Base-by-base conservation (phyloP, 2,797 vertebrate species). In the Centropyge bicolor region DNA sequence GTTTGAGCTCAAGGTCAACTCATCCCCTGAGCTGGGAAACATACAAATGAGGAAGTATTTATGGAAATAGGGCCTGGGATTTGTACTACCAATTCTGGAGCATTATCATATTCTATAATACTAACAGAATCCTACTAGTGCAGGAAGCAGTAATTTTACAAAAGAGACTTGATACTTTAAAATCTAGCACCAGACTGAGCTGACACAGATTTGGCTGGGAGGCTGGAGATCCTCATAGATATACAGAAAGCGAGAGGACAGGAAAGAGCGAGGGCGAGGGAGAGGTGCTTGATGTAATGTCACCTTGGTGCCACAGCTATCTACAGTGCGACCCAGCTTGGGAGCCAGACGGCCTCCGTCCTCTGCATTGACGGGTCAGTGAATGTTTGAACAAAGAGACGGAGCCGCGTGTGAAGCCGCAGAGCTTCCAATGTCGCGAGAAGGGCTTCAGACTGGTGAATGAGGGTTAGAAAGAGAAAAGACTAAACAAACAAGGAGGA, bases 41-140 rank as follows among this genome's bases (percentile, higher is more conserved):
- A 91, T 88, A 86, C 83, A 91, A 88, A 90, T 91, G 85, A 90
- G 90, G 74, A 85, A 62, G 88, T 92, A 90, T 92, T 93, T 91
- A 89, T 92, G 89, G 91, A 92, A 92, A 88, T 57, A 71, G 80
- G 81, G 82, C 17, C 70, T 80, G 78, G 76, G 84, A 88, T 88
- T 81, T 89, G 83, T 77, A 81, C 80, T 64, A 75, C 41, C 86
- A 71, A 64, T 90, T 91, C 88, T 88, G 80, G 85, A 85, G 81
- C 78, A 86, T 83, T 76, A 81, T 74, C 74, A 80, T 77, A 82
- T 73, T 76, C 76, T 80, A 74, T 84, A 49, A 82, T 70, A 75
- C 67, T 68, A 81, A 78, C 62, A 84, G 72, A 73, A 56, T 74
- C 40, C 40, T 43, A 31, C 52, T 57, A 48, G 59, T 73, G 52